Base-by-base conservation (phyloP, 2,113 vertebrate species). In the Tachysurus fulvidraco region DNA sequence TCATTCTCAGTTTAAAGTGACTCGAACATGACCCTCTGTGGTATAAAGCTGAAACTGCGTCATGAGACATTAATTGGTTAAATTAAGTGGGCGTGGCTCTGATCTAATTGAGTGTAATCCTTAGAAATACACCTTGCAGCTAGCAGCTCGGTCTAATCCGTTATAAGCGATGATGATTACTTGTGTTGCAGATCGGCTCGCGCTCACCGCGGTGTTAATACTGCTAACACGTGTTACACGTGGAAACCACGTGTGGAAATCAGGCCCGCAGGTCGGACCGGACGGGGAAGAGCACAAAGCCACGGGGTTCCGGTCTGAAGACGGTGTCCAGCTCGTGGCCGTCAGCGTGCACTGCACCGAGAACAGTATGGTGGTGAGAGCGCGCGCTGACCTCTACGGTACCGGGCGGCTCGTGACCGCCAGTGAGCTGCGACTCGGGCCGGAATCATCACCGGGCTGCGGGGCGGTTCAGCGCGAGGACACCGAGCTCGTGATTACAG, bases 281-380 rank as follows among this genome's bases (percentile, higher is more conserved):
- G 81, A 69, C 6, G n/a, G n/a, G 65, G 71, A 2, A 8, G n/a
- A 36, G 17, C 36, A 5, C 11, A 69, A 55, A 71, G 2, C 46
- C 82, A n/a, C n/a, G 46, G 25, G 59, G 17, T n/a, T 65, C 25
- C 62, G 13, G 62, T 19, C 60, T 52, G 44, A 17, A 30, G 23
- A 52, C 6, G 3, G 41, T 1, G 13, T 3, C 4, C 64, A 10
- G 44, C 19, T 36, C 12, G 1, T 14, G n/a, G 83, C 55, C 5
- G 78, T 85, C 9, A 21, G 80, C 11, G 83, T 88, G 28, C 57
- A 21, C 41, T 88, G 87, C 67, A 88, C 83, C 16, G 87, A 85
- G 25, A 67, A 12, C 28, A 54, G 11, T 77, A 88, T 88, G 87
- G 73, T 85, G 30, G 79, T 88, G 78, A 41, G 80, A 28, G 52